Conservation (phyloP, 2,113 vertebrate genomes). For the Pardalotus punctatus region DNA sequence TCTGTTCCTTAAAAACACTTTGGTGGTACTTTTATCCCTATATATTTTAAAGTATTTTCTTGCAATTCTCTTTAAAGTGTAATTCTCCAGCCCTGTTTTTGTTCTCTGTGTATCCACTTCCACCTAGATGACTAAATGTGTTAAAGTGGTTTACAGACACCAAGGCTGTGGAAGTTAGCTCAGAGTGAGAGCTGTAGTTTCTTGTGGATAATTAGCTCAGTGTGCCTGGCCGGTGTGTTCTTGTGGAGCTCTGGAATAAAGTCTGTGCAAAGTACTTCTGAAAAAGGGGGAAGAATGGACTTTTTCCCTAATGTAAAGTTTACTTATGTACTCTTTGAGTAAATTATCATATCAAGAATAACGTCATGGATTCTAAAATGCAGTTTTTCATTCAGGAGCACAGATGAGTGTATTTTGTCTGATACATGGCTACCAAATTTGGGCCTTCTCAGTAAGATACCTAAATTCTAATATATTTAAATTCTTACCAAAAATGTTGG, state of each 20-base stretch:
- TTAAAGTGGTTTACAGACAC: background rate
- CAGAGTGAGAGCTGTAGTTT: accelerated
- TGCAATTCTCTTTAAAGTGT: background rate
- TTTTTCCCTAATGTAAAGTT: background rate
- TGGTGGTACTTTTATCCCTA: background rate
- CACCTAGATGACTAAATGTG: background rate
- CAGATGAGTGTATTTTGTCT: background rate
- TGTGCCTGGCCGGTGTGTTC: background rate
- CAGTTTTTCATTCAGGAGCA: background rate
- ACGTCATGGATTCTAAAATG: background rate
- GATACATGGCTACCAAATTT: background rate
- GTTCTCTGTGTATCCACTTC: background rate
- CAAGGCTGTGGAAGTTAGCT: background rate
- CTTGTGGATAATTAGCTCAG: background rate
- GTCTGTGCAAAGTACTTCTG: background rate
- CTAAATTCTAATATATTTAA: too few relatives aligned
- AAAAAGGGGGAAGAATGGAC: background rate
- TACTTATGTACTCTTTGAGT: background rate
- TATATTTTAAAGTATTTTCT: background rate
- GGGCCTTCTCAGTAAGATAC: background rate
- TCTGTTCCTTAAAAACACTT: background rate
- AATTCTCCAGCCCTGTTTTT: background rate
- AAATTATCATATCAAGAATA: background rate
- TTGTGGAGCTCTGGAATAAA: background rate
- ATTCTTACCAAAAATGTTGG: background rate